Base-by-base conservation (phyloP, 2,888 invertebrate species). In the Leptopilina myrica region DNA sequence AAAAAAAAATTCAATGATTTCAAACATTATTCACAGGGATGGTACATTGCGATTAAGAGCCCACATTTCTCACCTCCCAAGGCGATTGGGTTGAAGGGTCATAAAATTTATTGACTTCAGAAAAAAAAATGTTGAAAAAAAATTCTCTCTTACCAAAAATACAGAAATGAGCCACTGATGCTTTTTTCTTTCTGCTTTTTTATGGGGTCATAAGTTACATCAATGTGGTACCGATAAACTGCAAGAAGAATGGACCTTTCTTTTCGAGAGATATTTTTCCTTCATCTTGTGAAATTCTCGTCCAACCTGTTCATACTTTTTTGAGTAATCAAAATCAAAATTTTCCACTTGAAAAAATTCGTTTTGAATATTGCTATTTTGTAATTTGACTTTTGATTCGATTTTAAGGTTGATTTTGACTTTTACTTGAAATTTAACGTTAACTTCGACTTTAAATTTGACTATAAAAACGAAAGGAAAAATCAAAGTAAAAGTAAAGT, bases 31-130 rank as follows among this genome's bases (percentile, higher is more conserved):
- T 33, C 33, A 33, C 64, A 64, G 64, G 64, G 64, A 64, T 40
- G 64, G 33, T 64, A 33, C 64, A 64, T 64, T 20, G 64, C 64
- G 64, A 67, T 49, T 67, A 20, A 20, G 49, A 67, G 67, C 67
- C 67, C 67, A 49, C 49, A 67, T 67, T 67, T 67, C 67, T 67
- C 67, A 67, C 46, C 67, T 53, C 67, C 67, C 67, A 67, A 20
- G 12, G 67, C 9, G 20, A 49, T 20, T 46, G 46, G 67, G 67
- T 20, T 20, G 49, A 46, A 49, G 67, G 67, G 67, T 67, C 20
- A 15, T 11, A 20, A 20, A 67, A 67, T 67, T 67, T 67, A 67
- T 67, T 15, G 67, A 67, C 49, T 49, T 49, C 20, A 4, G 15
- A 49, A 46, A 20, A 67, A 67, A 20, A 20, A 20, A 20, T 20